These are phyloP conservation scores for Phoxinus phoxinus DNA, from an alignment of 2,113 vertebrate genomes.

Conservation along the genomic window DNA sequence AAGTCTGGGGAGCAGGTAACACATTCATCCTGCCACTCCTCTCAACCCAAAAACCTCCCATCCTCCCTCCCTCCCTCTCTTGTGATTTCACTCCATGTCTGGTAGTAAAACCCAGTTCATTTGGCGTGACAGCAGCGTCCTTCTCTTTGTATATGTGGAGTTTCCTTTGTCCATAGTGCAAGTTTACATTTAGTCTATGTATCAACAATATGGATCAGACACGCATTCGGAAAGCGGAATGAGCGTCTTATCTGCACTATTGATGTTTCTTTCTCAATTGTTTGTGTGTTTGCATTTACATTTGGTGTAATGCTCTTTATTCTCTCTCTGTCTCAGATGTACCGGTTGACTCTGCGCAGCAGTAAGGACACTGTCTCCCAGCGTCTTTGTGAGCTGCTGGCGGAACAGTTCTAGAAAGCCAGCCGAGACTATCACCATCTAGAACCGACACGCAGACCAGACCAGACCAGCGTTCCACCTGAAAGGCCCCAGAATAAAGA, in stretches of 20 bases:
- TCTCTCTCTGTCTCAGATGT: constrained; percentile 79
- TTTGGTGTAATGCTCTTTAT: background rate
- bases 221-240: background rate
- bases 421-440: constrained; percentile 54
- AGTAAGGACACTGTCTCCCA: constrained; percentile 89
- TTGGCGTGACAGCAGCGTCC: constrained; percentile 38
- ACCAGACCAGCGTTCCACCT: constrained; percentile 66
- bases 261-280: background rate
- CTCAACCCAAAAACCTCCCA: constrained; percentile 2
- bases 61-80: background rate
- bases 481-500: constrained; percentile 56
- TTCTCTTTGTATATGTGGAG: constrained; percentile 31
- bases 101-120: constrained; percentile 47
- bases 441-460: constrained; percentile 54
- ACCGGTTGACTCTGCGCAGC: constrained; percentile 90
- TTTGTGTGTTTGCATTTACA: constrained; percentile 2
- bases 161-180: constrained; percentile 38
- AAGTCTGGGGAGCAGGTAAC: constrained; percentile 65
- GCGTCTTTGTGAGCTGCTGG: constrained; percentile 88
- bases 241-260: background rate
- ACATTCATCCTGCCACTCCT: constrained; percentile 35
- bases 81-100: constrained; percentile 40
- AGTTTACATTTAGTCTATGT: constrained; percentile 30
- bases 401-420: constrained; percentile 81
- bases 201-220: constrained; percentile 19